Conservation (phyloP, 2,113 vertebrate genomes). For the Oceanodroma tethys region DNA sequence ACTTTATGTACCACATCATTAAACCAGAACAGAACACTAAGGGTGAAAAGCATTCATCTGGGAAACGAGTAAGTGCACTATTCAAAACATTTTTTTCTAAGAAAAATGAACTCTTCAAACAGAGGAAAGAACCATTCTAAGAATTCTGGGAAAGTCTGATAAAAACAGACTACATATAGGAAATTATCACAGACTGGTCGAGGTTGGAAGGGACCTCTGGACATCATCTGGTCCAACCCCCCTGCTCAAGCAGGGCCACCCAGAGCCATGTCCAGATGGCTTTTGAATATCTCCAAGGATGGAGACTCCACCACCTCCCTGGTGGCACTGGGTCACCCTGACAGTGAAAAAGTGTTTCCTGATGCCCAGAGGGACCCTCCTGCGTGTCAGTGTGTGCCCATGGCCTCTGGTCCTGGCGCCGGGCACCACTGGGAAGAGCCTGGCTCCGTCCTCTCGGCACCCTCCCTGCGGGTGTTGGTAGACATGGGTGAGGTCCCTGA, state of each 20-base stretch:
- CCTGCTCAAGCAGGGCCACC: not conserved
- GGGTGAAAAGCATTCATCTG: not conserved
- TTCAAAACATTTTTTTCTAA: not conserved
- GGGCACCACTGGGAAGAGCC: not conserved
- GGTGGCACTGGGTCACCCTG: not conserved
- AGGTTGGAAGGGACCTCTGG: too few relatives aligned
- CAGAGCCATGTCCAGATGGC: rapidly evolving
- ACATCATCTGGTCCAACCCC: rapidly evolving
- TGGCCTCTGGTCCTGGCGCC: not conserved
- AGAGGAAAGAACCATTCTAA: not conserved
- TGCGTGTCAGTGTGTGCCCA: rapidly evolving
- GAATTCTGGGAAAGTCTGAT: not conserved
- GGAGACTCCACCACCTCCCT: not conserved
- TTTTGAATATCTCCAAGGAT: not conserved
- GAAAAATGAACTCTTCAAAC: not conserved
- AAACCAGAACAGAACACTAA: not conserved
- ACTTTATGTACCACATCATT: not conserved
- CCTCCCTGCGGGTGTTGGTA: too few relatives aligned
- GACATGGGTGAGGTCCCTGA: not conserved
- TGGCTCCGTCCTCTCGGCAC: not conserved
- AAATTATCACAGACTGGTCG: rapidly evolving
- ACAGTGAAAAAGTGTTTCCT: not conserved
- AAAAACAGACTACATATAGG: not conserved
- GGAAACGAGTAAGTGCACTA: not conserved
- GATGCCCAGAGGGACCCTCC: not conserved